Base-by-base conservation (phyloP, 2,797 vertebrate genomes). In the Poecilia picta region DNA sequence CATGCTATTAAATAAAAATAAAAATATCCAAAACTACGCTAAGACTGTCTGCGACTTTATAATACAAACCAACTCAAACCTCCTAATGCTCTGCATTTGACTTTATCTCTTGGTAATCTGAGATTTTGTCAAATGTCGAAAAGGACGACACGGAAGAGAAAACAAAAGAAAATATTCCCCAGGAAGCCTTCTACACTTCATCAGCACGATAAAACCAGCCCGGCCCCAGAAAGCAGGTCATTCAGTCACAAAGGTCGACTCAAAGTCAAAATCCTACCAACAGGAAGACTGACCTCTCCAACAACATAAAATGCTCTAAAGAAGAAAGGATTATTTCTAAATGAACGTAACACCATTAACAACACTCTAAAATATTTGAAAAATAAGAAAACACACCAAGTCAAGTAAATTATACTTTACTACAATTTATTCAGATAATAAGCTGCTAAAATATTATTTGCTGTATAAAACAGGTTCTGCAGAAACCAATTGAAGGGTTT, bases 171-270 rank as follows among this genome's bases (percentile, higher is more conserved):
- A 83, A 73, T 73, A 43, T 28, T 83, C 76, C 74, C 80, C 83
- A 76, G 87, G 87, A 92, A 90, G 84, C 33, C 25, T 20, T 43
- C 81, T 81, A 75, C 28, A 53, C 84, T 62, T 71, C 20, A 73
- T 89, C 85, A 85, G 89, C 84, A 18, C 15, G 25, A 78, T 43
- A 45, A 28, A 43, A 74, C 8, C 36, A 59, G 57, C 77, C 75
- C 73, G 41, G 73, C 23, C 7, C 33, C 25, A 15, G 45, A 77
- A 80, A 20, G 39, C 7, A 5, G 75, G 86, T 83, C 73, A 46
- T 4, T 20, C 20, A 12, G 81, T 62, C 55, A 20, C 15, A 39
- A 12, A 1, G 55, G 36, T 25, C 12, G 2, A 46, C 25, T 47
- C 28, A 15, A 20, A 75, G 25, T 13, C 11, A 75, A 12, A 11